A percentile compares a stretch with the other conserved stretches of the same genome.
Conservation (phyloP, 2,888 invertebrate species). For the Ectobius pallidus region DNA sequence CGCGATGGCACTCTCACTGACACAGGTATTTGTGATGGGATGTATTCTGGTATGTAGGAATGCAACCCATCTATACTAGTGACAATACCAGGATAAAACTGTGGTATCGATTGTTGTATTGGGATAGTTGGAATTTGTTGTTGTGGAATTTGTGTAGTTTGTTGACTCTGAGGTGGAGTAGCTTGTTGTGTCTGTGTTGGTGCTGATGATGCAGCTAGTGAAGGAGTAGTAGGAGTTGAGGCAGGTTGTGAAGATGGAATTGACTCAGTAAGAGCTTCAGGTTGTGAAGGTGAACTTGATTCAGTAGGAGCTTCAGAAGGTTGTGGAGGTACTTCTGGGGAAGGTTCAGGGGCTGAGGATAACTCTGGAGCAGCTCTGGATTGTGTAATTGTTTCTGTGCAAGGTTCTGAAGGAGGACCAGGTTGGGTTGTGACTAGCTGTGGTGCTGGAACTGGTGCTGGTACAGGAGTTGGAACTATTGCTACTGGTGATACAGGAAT, state of each 20-base stretch:
- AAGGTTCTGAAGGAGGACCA: no score
- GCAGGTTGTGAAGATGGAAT: neutral
- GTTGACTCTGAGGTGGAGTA: neutral
- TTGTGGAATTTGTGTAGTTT: no score
- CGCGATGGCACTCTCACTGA: slow-evolving; percentile 32
- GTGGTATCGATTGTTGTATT: neutral
- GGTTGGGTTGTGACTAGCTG: no score
- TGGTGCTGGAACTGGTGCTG: no score
- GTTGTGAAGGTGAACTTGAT: neutral
- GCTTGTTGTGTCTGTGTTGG: neutral
- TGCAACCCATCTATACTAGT: slow-evolving; percentile 34
- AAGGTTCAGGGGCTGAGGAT: neutral
- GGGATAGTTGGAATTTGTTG: neutral
- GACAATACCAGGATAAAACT: neutral
- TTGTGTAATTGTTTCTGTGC: no score
- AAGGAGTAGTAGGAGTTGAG: neutral
- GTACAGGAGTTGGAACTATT: no score
- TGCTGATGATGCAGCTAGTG: neutral
- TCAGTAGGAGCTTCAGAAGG: neutral
- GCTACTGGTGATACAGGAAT: no score
- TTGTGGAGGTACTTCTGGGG: neutral
- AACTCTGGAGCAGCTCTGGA: no score
- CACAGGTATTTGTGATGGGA: slow-evolving; percentile 25
- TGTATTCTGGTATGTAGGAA: slow-evolving; percentile 37
- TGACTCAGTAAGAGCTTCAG: neutral